Percentiles rank a stretch among this genome's conserved stretches.
phyloP scores from a whole-genome alignment of 2,797 vertebrate genomes.

The Amazonetta brasiliensis region DNA sequence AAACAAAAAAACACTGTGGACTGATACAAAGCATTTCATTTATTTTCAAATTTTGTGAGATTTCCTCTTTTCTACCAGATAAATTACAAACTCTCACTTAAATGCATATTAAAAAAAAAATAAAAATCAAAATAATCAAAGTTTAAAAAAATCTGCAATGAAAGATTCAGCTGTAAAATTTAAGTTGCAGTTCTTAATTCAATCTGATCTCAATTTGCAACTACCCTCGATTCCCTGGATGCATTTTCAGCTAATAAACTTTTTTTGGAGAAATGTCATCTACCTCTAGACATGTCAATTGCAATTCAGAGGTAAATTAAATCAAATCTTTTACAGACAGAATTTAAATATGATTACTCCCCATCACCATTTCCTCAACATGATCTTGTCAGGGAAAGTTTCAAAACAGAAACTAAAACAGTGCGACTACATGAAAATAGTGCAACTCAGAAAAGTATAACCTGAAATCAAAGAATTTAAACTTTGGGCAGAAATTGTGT shows the following conservation, averaged over 20 bases:
- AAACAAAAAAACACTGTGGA: neutral
- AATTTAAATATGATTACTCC: neutral
- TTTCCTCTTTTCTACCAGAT: neutral
- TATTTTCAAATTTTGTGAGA: neutral
- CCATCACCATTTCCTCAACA: neutral
- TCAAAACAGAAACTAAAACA: neutral
- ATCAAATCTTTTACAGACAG: slow-evolving; percentile 26
- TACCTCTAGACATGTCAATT: neutral
- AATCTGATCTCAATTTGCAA: neutral
- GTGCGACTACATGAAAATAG: neutral
- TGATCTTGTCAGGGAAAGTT: neutral
- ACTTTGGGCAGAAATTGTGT: neutral
- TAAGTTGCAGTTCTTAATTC: neutral
- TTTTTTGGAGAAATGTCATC: neutral
- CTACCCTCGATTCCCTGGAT: neutral
- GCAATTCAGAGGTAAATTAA: slow-evolving; percentile 19
- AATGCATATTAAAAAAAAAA: neutral
- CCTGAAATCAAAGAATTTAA: neutral
- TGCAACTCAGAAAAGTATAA: neutral
- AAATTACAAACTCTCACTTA: neutral
- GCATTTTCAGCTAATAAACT: neutral
- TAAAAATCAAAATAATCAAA: neutral
- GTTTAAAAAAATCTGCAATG: neutral
- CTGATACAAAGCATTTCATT: neutral
- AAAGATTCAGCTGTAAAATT: neutral